Evolutionary conservation across 1,140 invertebrate species (phyloP).

Genomic region (Coenobita brevimanus): DNA sequence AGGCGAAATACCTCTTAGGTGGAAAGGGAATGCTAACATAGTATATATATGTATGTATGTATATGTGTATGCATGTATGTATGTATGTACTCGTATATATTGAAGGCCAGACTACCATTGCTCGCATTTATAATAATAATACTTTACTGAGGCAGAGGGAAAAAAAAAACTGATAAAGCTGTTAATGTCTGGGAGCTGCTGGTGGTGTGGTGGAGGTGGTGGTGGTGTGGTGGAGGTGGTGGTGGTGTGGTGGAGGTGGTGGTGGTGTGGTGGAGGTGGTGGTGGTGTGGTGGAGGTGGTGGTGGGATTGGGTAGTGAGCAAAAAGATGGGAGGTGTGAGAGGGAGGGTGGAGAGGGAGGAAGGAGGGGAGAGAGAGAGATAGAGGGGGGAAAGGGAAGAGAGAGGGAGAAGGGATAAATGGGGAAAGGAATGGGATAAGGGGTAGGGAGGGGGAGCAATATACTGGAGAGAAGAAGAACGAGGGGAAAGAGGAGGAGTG

Average conservation of each 20-base stretch:
- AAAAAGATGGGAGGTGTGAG: too few relatives aligned
- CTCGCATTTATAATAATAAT: too few relatives aligned
- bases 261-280: too few relatives aligned
- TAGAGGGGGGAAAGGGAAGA: neutral
- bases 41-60: constrained; percentile 14
- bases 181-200: neutral
- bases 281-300: too few relatives aligned
- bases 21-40: neutral
- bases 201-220: too few relatives aligned
- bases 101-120: neutral
- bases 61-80: constrained; percentile 10
- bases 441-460: neutral
- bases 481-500: too few relatives aligned
- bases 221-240: too few relatives aligned
- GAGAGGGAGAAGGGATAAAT: neutral
- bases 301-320: neutral
- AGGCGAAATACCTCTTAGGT: too few relatives aligned
- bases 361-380: constrained; percentile 1
- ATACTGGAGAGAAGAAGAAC: neutral
- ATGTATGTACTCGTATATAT: neutral
- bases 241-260: too few relatives aligned
- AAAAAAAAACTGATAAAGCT: neutral
- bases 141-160: neutral
- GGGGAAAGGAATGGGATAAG: neutral
- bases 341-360: neutral